Evolutionary conservation across 1,140 invertebrate species (phyloP).

Genomic region (Mactra quadrangularis): DNA sequence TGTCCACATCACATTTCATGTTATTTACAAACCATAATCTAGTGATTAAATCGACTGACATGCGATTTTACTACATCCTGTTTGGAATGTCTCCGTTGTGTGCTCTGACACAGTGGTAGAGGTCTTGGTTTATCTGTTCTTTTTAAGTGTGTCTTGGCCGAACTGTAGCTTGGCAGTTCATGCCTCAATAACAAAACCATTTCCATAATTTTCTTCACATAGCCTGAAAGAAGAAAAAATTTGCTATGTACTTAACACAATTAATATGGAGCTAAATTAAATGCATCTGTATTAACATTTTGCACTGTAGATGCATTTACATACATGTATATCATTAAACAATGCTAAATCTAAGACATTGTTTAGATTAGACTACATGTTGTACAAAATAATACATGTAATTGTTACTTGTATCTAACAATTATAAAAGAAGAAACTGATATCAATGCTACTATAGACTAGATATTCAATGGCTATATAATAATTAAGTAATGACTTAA

Average conservation of each 20-base stretch:
- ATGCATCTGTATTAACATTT: background rate
- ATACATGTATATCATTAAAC: background rate
- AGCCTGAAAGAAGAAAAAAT: background rate
- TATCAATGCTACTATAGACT: too few species aligned
- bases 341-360: too few species aligned
- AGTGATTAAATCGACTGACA: background rate
- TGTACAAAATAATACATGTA: too few species aligned
- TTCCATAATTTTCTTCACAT: background rate
- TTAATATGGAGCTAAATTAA: background rate
- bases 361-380: too few species aligned
- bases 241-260: background rate
- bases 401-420: too few species aligned
- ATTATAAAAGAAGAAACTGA: too few species aligned
- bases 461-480: too few species aligned
- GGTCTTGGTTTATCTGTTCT: background rate
- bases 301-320: background rate
- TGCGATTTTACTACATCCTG: background rate
- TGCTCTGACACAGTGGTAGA: background rate
- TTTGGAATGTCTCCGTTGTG: background rate
- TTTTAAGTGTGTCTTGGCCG: background rate
- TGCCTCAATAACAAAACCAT: background rate
- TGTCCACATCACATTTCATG: too few species aligned
- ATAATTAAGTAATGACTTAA: too few species aligned
- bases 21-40: too few species aligned
- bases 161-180: background rate